Base-by-base conservation (phyloP, 1,140 invertebrate genomes). In the Zaprionus gabonicus region DNA sequence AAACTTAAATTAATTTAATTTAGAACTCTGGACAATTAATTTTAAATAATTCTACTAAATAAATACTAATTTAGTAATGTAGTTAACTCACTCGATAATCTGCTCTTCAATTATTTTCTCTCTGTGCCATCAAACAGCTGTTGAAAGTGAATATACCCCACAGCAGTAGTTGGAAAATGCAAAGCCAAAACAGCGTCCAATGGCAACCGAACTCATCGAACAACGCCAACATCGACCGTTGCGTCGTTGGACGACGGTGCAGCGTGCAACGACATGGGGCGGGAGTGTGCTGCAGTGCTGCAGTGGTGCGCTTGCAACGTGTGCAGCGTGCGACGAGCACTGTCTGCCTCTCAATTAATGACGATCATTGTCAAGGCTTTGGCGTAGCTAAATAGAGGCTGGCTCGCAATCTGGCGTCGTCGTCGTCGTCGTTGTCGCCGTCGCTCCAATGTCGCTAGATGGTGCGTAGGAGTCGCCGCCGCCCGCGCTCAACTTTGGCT, bases 301-400 rank as follows among this genome's bases (percentile, higher is more conserved):
- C 36, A 34, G 28, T 25, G n/a, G 28, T 10, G 36, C n/a, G 36
- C n/a, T 20, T 65, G 51, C 62, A 36, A 12, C 49, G 23, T 38
- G 56, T 31, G 66, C 55, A 51, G n/a, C 67, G 51, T 49, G 34
- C 34, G 51, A 20, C 36, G 38, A 70, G 28, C 60, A 44, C 41
- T 20, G 82, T 79, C 71, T 87, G 82, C 85, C 85, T 85, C 85
- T 90, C 85, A 90, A 91, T 90, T 91, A 90, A 90, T 90, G 85
- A 91, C 86, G 85, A 90, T 90, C 85, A 90, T 90, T 90, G 85
- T 90, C 85, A 90, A 90, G 85, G 85, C 85, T 91, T 75, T 76
- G 86, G 49, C 79, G 79, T 76, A 85, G 86, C 82, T 85, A 90
- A 90, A 90, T 91, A 90, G 85, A 85, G 85, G 85, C 86, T 85